Percentiles rank a stretch among this genome's conserved stretches.
phyloP scores from a whole-genome alignment of 2,113 vertebrate genomes.

The Hepsetus odoe region DNA sequence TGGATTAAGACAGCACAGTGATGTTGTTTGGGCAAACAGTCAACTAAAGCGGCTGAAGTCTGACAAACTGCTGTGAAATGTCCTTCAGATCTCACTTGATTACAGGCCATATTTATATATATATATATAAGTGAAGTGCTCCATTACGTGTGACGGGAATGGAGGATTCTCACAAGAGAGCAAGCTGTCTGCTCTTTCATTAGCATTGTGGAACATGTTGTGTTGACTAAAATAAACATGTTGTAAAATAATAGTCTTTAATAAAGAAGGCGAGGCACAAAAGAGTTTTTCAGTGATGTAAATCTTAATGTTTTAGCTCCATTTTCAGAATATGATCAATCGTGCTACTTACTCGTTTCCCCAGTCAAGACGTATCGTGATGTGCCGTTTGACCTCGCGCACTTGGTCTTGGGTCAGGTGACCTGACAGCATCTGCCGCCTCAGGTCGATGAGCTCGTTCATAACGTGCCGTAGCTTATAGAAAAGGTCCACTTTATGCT shows the following conservation, averaged over 20 bases:
- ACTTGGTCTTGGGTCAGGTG: slow-evolving; percentile 96
- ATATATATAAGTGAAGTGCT: slow-evolving; percentile 36
- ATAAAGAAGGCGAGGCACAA: neutral
- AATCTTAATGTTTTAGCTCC: too few relatives aligned
- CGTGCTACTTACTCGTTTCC: slow-evolving; percentile 91
- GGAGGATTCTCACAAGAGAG: neutral
- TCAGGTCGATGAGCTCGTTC: slow-evolving; percentile 96
- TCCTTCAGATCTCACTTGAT: neutral
- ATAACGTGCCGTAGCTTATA: slow-evolving; percentile 98
- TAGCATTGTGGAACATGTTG: slow-evolving; percentile 9
- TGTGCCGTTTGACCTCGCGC: slow-evolving; percentile 93
- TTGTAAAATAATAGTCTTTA: neutral
- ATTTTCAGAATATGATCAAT: too few relatives aligned
- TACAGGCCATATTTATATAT: neutral
- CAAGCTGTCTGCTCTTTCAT: neutral
- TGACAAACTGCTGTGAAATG: neutral
- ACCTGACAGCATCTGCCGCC: slow-evolving; percentile 91
- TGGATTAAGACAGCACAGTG: neutral
- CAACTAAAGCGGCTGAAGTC: neutral
- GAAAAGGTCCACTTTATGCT: slow-evolving; percentile 97
- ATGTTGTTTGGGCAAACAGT: neutral
- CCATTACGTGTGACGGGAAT: neutral
- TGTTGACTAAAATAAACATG: slow-evolving; percentile 3
- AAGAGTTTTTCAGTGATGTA: neutral
- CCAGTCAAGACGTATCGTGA: slow-evolving; percentile 96